Evolutionary conservation across 1,140 invertebrate genomes (phyloP).

Genomic region (Olivierus martensii): DNA sequence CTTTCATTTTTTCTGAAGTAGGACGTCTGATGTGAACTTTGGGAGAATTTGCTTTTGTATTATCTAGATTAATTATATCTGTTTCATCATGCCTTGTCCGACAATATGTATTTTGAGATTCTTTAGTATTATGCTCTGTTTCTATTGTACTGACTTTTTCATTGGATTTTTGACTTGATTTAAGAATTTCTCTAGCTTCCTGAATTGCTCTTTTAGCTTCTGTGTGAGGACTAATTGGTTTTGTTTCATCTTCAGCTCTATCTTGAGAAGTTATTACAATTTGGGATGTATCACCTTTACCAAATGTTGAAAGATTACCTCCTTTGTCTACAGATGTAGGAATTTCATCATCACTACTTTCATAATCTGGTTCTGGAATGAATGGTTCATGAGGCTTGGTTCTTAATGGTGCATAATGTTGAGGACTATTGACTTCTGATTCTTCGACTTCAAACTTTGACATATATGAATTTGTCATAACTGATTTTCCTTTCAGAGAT

Average conservation of each 20-base stretch:
- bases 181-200: slow-evolving; percentile 13
- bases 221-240: slow-evolving; percentile 12
- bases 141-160: slow-evolving; percentile 3
- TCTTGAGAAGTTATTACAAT: slow-evolving; percentile 3
- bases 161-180: slow-evolving; percentile 10
- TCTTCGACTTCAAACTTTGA: slow-evolving; percentile 16
- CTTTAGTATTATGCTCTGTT: too few relatives aligned
- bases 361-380: slow-evolving; percentile 77
- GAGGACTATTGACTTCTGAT: slow-evolving; percentile 11
- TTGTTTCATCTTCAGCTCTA: not conserved
- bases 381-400: slow-evolving; percentile 37
- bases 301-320: slow-evolving; percentile 12
- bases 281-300: slow-evolving; percentile 9
- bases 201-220: slow-evolving; percentile 18
- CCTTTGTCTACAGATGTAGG: slow-evolving; percentile 11
- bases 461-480: slow-evolving; percentile 11
- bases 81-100: not conserved
- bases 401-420: slow-evolving; percentile 10
- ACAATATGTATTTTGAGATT: too few relatives aligned
- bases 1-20: too few relatives aligned
- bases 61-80: too few relatives aligned
- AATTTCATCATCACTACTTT: slow-evolving; percentile 29
- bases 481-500: slow-evolving; percentile 8
- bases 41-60: too few relatives aligned
- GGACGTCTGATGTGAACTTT: too few relatives aligned